These are phyloP conservation scores for Larimichthys crocea DNA, from an alignment of 2,113 vertebrate genomes.

Conservation along the genomic window DNA sequence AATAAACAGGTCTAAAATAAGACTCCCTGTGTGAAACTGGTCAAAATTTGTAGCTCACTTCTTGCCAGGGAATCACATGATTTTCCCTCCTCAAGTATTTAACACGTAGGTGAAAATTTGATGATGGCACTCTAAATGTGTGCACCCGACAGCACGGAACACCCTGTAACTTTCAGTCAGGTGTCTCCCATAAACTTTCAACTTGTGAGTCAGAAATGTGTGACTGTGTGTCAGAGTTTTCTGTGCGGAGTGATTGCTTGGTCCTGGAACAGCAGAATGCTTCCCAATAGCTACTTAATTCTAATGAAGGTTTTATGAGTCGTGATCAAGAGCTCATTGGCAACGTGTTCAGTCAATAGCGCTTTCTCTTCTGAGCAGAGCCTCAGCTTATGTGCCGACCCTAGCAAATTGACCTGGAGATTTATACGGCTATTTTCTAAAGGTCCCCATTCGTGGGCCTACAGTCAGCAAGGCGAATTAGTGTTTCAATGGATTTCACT, in stretches of 20 bases:
- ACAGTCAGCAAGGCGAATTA: constrained; percentile 73
- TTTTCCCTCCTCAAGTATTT: constrained; percentile 15
- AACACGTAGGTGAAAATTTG: constrained; percentile 24
- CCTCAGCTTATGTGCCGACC: constrained; percentile 57
- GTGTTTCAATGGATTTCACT: constrained; percentile 75
- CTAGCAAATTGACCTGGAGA: constrained; percentile 74
- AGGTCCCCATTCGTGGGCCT: constrained; percentile 61
- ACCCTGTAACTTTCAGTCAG: constrained; percentile 31
- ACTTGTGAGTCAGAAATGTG: constrained; percentile 15
- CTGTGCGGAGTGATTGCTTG: constrained; percentile 44
- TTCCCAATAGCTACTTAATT: constrained; percentile 56
- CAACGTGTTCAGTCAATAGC: constrained; percentile 59
- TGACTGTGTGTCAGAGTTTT: constrained; percentile 23
- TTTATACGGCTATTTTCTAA: constrained; percentile 79
- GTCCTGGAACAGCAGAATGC: constrained; percentile 56
- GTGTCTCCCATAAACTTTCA: constrained; percentile 27
- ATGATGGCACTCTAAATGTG: constrained; percentile 30
- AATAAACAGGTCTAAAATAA: constrained; percentile 51
- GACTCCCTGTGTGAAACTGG: constrained; percentile 34
- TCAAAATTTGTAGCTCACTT: constrained; percentile 26
- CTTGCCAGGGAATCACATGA: constrained; percentile 20
- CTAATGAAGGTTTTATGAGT: constrained; percentile 79
- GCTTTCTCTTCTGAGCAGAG: constrained; percentile 46
- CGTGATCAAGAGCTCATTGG: constrained; percentile 74
- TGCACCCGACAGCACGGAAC: constrained; percentile 10